These are phyloP conservation scores for Hoplostethus atlanticus DNA, from an alignment of 2,797 vertebrate species.

Conservation along the genomic window DNA sequence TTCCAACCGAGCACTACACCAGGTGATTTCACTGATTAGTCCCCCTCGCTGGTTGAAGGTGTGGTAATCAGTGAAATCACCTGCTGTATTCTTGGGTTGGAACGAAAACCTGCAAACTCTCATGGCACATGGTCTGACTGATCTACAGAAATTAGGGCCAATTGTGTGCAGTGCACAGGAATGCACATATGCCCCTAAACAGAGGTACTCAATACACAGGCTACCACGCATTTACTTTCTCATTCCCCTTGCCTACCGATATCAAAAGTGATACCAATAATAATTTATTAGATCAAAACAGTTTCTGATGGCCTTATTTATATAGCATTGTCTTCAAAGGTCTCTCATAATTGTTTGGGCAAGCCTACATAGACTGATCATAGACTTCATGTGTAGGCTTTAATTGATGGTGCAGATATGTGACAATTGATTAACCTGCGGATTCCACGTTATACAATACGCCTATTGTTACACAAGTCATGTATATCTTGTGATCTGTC, in stretches of 20 bases:
- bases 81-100: no score
- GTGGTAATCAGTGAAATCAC: no score
- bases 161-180: constrained; percentile 59
- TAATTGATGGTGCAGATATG: constrained; percentile 16
- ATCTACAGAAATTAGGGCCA: constrained; percentile 65
- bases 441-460: constrained; percentile 50
- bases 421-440: constrained; percentile 35
- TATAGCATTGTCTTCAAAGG: background rate
- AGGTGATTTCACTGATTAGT: no score
- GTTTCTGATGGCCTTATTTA: no score
- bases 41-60: no score
- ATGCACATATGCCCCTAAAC: constrained; percentile 43
- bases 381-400: constrained; percentile 17
- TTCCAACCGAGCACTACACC: no score
- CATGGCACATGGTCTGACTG: constrained; percentile 17
- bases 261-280: constrained; percentile 1
- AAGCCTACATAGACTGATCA: constrained; percentile 4
- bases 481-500: constrained; percentile 75
- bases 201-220: constrained; percentile 63
- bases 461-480: constrained; percentile 69
- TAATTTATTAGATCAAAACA: constrained; percentile 4
- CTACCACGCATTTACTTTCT: constrained; percentile 29
- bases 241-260: constrained; percentile 30
- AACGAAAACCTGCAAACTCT: no score
- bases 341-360: background rate